Evolutionary conservation across 2,113 vertebrate species (phyloP), one percentile per base, ranked within the genome.

Genomic region (Atractosteus spatula): DNA sequence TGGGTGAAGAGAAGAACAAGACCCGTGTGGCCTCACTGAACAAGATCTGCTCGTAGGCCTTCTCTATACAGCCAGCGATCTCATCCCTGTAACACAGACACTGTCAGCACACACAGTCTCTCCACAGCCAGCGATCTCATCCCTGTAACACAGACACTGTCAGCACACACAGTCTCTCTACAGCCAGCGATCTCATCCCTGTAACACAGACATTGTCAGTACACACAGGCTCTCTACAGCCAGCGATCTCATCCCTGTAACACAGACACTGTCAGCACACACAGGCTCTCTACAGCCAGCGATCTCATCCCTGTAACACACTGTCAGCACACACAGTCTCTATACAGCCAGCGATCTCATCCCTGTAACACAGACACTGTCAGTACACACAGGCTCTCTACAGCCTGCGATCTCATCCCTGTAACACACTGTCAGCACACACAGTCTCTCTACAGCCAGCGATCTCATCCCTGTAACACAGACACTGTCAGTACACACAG

Each of bases 61-160:
- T 97, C 83, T 97, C 95, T 41, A 97, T 95, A 84, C 95, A 97
- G 2, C 95, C 94, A 3, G 95, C 95, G 41, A 97, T 97, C 76
- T 97, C 95, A 70, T 96, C 96, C 68, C 96, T 97, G 84, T 14
- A 78, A 84, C 56, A 57, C 0, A 71, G 77, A 76, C 2, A 70
- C 3, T 51, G 29, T 29, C 29, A 42, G 2, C 17, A 54, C 7
- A 59, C 10, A 59, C 57, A 59, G 14, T n/a, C 4, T 51, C 57
- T 59, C 56, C 3, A 59, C 56, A 12, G 56, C 56, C 11, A 3
- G 12, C 1, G 12, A n/a, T 59, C 47, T 51, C 47, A 51, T 51
- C 47, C 2, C 2, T 51, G 2, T 2, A 51, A 51, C 8, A 51
- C 0, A 51, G 14, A 7, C 59, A 62, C 3, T 51, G 29, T 29